These are phyloP conservation scores for Toxostoma redivivum DNA, from an alignment of 2,113 vertebrate species.

Conservation along the genomic window DNA sequence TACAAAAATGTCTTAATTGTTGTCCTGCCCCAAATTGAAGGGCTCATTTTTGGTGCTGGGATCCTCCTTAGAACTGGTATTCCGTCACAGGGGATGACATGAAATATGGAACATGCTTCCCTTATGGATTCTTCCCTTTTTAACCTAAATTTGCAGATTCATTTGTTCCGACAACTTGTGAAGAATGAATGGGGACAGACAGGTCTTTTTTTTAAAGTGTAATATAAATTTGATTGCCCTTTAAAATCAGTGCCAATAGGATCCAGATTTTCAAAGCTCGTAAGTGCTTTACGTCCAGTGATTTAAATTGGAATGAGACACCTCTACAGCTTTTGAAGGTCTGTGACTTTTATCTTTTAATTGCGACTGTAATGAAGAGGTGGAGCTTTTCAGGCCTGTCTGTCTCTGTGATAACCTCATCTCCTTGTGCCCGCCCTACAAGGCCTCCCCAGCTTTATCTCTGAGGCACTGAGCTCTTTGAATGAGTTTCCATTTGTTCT, in stretches of 20 bases:
- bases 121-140: neutral
- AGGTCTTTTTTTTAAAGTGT: neutral
- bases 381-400: neutral
- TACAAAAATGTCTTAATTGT: neutral
- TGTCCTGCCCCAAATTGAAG: neutral
- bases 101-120: neutral
- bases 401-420: neutral
- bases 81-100: neutral
- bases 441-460: slow-evolving; percentile 39
- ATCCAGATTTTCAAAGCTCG: neutral
- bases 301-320: neutral
- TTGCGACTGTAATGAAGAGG: neutral
- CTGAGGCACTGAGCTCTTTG: neutral
- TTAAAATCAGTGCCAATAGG: neutral
- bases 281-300: neutral
- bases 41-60: neutral
- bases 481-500: slow-evolving; percentile 35
- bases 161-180: neutral
- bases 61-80: neutral
- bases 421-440: neutral
- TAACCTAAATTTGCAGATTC: neutral
- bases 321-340: neutral
- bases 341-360: neutral
- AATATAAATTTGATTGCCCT: neutral
- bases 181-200: neutral